These are phyloP conservation scores for Callipepla californica DNA, from an alignment of 2,113 vertebrate species.

Conservation along the genomic window DNA sequence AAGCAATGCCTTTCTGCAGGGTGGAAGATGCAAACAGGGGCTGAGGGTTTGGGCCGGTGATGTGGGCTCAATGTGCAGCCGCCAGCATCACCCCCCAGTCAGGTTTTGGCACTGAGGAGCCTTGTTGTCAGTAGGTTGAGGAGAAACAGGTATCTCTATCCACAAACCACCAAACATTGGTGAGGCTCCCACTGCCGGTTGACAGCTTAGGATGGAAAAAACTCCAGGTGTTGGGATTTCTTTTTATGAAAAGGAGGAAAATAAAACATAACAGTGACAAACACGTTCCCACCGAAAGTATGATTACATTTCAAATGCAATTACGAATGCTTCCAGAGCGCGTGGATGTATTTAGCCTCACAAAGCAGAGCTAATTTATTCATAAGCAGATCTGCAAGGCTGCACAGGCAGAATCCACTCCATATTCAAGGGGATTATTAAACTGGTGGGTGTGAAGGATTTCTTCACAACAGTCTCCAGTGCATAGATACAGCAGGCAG, in stretches of 20 bases:
- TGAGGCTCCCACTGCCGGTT: fast-evolving
- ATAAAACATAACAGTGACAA: background rate
- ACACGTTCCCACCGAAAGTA: background rate
- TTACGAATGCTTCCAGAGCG: background rate
- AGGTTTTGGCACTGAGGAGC: background rate
- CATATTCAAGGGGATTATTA: slow-evolving; percentile 49
- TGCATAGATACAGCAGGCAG: background rate
- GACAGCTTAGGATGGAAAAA: background rate
- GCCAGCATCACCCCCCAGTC: background rate
- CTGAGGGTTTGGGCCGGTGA: background rate
- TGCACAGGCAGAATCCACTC: slow-evolving; percentile 26
- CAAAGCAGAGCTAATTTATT: slow-evolving; percentile 66
- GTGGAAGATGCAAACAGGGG: fast-evolving
- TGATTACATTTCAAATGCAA: slow-evolving; percentile 32
- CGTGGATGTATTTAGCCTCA: slow-evolving; percentile 47
- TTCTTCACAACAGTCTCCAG: slow-evolving; percentile 13
- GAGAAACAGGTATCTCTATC: background rate
- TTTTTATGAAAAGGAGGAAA: background rate
- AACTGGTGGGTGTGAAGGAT: background rate
- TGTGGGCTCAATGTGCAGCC: background rate
- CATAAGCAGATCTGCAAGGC: slow-evolving; percentile 54
- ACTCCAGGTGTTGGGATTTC: background rate
- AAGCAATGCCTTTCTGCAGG: background rate
- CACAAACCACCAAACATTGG: background rate
- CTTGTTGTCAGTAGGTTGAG: background rate